These are phyloP conservation scores for Dasysyrphus albostriatus DNA, from an alignment of 2,888 invertebrate species.

Conservation along the genomic window DNA sequence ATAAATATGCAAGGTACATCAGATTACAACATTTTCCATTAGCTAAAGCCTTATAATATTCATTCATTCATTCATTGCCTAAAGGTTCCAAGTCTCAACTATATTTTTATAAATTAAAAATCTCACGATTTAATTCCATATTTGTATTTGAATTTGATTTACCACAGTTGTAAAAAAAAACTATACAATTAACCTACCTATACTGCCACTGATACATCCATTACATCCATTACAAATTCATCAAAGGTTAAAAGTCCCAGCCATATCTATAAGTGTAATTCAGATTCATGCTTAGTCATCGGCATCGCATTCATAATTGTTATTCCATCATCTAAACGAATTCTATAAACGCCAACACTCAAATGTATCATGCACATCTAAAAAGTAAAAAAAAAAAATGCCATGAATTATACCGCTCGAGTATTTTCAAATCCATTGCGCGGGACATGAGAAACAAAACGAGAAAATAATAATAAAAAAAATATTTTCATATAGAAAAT, in stretches of 20 bases:
- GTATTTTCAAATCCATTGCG: slow-evolving; percentile 45
- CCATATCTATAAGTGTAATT: slow-evolving; percentile 9
- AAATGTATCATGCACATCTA: slow-evolving; percentile 25
- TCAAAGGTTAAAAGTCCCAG: slow-evolving; percentile 31
- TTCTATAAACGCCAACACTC: slow-evolving; percentile 61
- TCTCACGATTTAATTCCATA: neutral
- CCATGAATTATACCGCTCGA: slow-evolving; percentile 16
- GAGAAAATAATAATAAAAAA: slow-evolving; percentile 17
- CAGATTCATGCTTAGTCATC: slow-evolving; percentile 56
- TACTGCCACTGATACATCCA: slow-evolving; percentile 47
- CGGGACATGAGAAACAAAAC: slow-evolving; percentile 30
- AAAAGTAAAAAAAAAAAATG: neutral
- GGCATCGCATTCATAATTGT: slow-evolving; percentile 37
- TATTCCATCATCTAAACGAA: slow-evolving; percentile 35
- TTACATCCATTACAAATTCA: slow-evolving; percentile 54
- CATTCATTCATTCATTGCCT: too few relatives aligned
- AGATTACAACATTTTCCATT: too few relatives aligned
- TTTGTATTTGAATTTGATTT: neutral
- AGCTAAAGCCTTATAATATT: too few relatives aligned
- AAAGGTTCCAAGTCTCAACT: too few relatives aligned
- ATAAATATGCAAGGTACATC: too few relatives aligned
- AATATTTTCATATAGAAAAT: slow-evolving; percentile 8
- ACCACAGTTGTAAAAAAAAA: neutral
- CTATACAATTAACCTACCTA: neutral
- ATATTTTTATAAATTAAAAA: too few relatives aligned